Base-by-base conservation (phyloP, 2,113 vertebrate species). In the Uropsilus gracilis region DNA sequence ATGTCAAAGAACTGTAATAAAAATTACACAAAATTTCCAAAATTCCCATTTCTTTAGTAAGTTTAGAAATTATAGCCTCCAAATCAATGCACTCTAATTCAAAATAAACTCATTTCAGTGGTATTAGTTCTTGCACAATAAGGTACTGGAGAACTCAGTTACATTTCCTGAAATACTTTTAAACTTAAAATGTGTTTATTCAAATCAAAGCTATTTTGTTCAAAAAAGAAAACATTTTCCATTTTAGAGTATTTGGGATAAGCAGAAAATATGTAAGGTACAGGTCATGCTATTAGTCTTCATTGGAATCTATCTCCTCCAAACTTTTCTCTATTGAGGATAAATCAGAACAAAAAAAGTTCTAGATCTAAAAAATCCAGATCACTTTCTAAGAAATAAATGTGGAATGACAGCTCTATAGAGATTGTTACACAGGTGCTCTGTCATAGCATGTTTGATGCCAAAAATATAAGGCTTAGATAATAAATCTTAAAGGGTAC, bases 271-370 rank as follows among this genome's bases (percentile, higher is more conserved):
- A 28, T 53, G n/a, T 37, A 16, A 24, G n/a, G n/a, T n/a, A 1
- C 30, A 86, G 9, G 50, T 34, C 6, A 37, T 32, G 63, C 7
- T 37, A 4, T 50, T 34, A 42, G 8, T 11, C 9, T 14, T 88
- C 0, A 14, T 55, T 48, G 42, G 42, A 78, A 5, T 0, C 0
- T 1, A 0, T 72, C 59, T 68, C 7, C 5, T 59, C 4, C 53
- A 37, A 28, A 76, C 57, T 8, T 20, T 34, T 20, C 14, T 53
- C n/a, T n/a, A n/a, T n/a, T n/a, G n/a, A n/a, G n/a, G n/a, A n/a
- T n/a, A n/a, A n/a, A n/a, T n/a, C n/a, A n/a, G n/a, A n/a, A n/a
- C n/a, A n/a, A n/a, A n/a, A n/a, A n/a, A n/a, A n/a, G 1, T 55
- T 55, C n/a, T 20, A 34, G 14, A 34, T 5, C 26, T 61, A 0